Evolutionary conservation across 2,113 vertebrate species (phyloP), one percentile per base, ranked within the genome.

Genomic region (Mystacornis crossleyi): DNA sequence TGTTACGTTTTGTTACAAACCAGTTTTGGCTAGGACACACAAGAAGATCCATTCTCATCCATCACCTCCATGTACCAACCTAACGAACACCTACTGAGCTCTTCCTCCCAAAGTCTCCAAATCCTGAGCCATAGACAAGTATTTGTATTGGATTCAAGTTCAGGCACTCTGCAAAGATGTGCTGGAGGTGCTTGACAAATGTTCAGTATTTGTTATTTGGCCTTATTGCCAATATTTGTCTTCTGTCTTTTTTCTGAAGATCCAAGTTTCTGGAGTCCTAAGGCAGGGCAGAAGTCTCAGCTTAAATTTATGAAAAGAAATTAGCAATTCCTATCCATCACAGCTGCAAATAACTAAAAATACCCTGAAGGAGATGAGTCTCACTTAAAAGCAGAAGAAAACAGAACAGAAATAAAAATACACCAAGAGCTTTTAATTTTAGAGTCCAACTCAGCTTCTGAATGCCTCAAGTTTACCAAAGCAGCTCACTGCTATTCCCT

Each of bases 381-480:
- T 91, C 31, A 43, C 45, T 79, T 75, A 81, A 87, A 93, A 94
- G 61, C 24, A 85, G 70, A 87, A 75, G 34, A 95, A 95, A 86
- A 75, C 53, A 84, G 71, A 93, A 77, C 50, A 70, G 72, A 89
- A 89, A 89, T 67, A 96, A 95, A 97, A 93, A 86, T 82, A 94
- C 14, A 62, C 61, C 36, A 81, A 33, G 33, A 81, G 55, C 21
- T 90, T 91, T 95, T 93, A 90, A 92, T 95, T 95, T 89, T 89
- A 75, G 80, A 70, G 38, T 67, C 69, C 12, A 81, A 31, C n/a
- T 93, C 53, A 82, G 42, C 64, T 40, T 83, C 69, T 84, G 72
- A 89, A 34, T 43, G 21, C 50, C 58, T 86, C 47, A 45, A 42
- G 33, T 94, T 85, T 81, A 40, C 31, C 53, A 81, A 89, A 78